Conservation (phyloP, 2,797 vertebrate genomes). For the Pteronotus mesoamericanus region DNA sequence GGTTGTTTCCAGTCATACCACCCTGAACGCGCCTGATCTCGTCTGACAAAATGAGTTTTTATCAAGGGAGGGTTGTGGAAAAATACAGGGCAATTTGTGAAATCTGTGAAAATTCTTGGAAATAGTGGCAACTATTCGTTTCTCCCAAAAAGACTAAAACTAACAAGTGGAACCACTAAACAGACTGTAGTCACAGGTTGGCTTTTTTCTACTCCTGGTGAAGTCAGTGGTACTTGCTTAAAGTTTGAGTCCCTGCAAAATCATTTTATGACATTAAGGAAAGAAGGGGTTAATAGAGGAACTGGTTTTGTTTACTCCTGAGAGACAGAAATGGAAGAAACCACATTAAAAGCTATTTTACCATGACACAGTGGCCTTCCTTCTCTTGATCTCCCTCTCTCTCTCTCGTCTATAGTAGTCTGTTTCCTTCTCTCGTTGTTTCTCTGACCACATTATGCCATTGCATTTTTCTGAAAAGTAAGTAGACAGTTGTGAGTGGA, state of each 20-base stretch:
- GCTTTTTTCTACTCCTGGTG: not conserved
- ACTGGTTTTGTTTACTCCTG: not conserved
- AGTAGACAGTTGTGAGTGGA: not conserved
- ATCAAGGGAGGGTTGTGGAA: not conserved
- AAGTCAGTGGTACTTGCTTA: not conserved
- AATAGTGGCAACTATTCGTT: not conserved
- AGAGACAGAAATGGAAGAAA: not conserved
- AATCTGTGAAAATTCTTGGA: not conserved
- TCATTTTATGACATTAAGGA: not conserved
- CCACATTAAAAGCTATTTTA: not conserved
- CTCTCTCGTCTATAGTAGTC: not conserved
- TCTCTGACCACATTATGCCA: not conserved
- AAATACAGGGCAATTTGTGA: not conserved
- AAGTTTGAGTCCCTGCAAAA: not conserved
- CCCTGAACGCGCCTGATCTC: too few species aligned
- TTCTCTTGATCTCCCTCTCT: not conserved
- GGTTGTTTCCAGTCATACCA: too few species aligned
- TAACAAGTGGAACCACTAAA: not conserved
- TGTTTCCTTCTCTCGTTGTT: not conserved
- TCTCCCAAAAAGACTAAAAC: not conserved
- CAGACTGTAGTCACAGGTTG: not conserved
- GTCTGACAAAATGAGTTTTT: not conserved
- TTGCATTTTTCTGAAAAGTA: slow-evolving; percentile 12
- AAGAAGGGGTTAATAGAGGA: not conserved
- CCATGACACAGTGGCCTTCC: rapidly evolving